Evolutionary conservation across 2,888 invertebrate genomes (phyloP), one percentile per base, ranked within the genome.

Genomic region (Eupithecia centaureata): DNA sequence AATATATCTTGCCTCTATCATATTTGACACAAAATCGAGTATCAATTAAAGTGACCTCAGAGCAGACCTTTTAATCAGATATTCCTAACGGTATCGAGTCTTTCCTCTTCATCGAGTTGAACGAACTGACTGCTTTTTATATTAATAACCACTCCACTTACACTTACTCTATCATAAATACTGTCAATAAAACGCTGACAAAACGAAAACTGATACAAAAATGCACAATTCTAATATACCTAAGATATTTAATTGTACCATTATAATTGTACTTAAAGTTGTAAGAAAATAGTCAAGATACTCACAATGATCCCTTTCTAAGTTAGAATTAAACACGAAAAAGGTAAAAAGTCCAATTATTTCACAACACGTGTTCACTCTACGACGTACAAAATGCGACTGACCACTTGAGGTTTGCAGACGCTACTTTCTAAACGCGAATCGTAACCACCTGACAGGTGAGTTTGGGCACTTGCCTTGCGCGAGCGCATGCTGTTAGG

Each of bases 401-500:
- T 90, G 88, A 78, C 84, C 79, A 79, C 74, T 77, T 73, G 72
- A 77, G 71, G 83, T 88, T 86, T 85, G 88, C 88, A 88, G 89
- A 86, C 63, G 84, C 84, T 85, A 85, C 92, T 92, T 92, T 92
- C 92, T 92, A 92, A 89, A 89, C 77, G 88, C 90, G 84, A 87
- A 86, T 65, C 62, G 42, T 47, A 57, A 57, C 57, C 30, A 42
- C 59, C 57, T 58, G 74, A 64, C 79, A 70, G 68, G 69, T 76
- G 70, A 57, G 42, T 58, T 57, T 57, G 33, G 57, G 57, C 30
- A 33, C 32, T 56, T 56, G 30, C 30, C 56, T 57, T 32, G 57
- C 57, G 57, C 57, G 30, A 30, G 32, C 32, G 51, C 54, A 30
- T 25, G 63, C 58, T 60, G 18, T 18, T 47, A 47, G 18, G 47